phyloP scores from a whole-genome alignment of 2,888 invertebrate species.

The Chymomyza procnemis region DNA sequence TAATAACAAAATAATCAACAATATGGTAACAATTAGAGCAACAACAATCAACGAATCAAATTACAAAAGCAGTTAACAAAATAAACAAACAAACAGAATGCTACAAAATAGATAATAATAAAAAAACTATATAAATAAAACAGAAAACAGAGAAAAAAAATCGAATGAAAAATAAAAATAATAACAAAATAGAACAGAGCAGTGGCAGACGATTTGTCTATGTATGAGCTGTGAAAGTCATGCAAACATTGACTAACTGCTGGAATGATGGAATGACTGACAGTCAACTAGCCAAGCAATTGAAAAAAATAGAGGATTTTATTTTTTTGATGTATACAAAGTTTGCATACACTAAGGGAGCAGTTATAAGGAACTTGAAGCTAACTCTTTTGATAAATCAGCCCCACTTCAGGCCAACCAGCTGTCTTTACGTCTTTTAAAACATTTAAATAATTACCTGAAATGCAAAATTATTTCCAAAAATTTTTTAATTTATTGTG shows the following conservation, averaged over 20 bases:
- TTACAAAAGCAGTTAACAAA: conserved; percentile 69
- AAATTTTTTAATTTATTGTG: too few relatives aligned
- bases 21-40: conserved; percentile 41
- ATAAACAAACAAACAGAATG: conserved; percentile 46
- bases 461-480: too few relatives aligned
- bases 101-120: neutral
- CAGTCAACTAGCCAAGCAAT: conserved; percentile 14
- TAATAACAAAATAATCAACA: conserved; percentile 63
- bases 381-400: too few relatives aligned
- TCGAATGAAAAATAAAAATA: conserved; percentile 10
- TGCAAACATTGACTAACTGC: conserved; percentile 28
- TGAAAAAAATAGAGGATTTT: neutral
- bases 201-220: conserved; percentile 54
- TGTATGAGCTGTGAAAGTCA: conserved; percentile 45
- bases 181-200: conserved; percentile 1
- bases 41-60: conserved; percentile 48
- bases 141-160: too few relatives aligned
- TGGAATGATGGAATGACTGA: conserved; percentile 27
- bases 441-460: too few relatives aligned
- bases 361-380: neutral
- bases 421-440: too few relatives aligned
- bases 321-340: neutral
- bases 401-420: too few relatives aligned
- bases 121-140: neutral
- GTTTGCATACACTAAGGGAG: neutral